Percentiles rank a stretch among this genome's conserved stretches.
Evolutionary conservation across 1,140 invertebrate species (phyloP).

Genomic region (Nebria ingens): DNA sequence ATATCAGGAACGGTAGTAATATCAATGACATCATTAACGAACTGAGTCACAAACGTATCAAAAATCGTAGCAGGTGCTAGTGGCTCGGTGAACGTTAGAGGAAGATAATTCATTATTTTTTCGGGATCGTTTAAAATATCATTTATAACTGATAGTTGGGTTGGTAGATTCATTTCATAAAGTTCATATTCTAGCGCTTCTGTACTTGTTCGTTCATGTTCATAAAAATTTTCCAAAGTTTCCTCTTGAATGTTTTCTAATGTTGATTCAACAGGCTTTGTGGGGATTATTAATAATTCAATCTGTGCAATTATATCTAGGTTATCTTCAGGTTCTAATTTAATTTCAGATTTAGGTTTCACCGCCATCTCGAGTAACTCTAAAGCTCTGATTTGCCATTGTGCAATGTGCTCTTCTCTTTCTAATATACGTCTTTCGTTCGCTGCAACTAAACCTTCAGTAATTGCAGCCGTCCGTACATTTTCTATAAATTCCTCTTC

Average conservation of each 20-base stretch:
- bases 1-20: constrained; percentile 25
- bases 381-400: constrained; percentile 18
- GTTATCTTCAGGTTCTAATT: no score
- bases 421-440: constrained; percentile 21
- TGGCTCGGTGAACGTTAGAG: background rate
- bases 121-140: background rate
- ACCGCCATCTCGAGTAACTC: no score
- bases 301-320: no score
- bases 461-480: constrained; percentile 31
- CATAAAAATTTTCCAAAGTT: background rate
- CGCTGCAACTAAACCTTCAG: constrained; percentile 33
- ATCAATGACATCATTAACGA: constrained; percentile 32
- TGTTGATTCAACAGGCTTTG: background rate
- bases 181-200: background rate
- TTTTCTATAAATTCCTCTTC: constrained; percentile 32
- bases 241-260: background rate
- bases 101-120: background rate
- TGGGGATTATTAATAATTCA: no score
- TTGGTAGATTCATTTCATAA: background rate
- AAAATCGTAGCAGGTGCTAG: constrained; percentile 19
- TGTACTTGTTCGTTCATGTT: background rate
- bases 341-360: no score
- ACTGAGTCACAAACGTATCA: constrained; percentile 24
- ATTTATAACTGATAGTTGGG: background rate
- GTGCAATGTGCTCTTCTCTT: constrained; percentile 14